These are phyloP conservation scores for Temnothorax nylanderi DNA, from an alignment of 1,140 invertebrate genomes.

Conservation along the genomic window DNA sequence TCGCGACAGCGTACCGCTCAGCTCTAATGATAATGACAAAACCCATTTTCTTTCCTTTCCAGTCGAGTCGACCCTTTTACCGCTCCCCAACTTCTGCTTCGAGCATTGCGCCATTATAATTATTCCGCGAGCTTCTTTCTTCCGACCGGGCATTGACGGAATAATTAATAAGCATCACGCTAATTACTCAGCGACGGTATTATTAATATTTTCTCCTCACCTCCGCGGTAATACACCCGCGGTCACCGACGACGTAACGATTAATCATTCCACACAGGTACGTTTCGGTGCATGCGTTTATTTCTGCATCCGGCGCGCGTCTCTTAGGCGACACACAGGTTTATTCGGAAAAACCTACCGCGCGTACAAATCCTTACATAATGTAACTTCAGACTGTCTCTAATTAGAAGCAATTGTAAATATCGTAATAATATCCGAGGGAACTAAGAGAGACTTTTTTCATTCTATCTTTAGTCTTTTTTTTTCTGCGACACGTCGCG, in stretches of 20 bases:
- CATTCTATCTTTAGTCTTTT: conserved; percentile 1
- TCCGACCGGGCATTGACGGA: conserved; percentile 49
- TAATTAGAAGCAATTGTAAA: conserved; percentile 8
- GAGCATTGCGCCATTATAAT: conserved; percentile 45
- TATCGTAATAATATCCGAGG: background rate
- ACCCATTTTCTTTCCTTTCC: conserved; percentile 53
- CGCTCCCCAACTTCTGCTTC: conserved; percentile 22
- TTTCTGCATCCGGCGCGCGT: background rate
- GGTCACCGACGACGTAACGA: conserved; percentile 24
- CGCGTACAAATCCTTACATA: background rate
- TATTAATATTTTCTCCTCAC: conserved; percentile 56
- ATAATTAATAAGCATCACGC: conserved; percentile 60
- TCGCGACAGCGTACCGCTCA: conserved; percentile 15
- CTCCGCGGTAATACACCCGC: conserved; percentile 39
- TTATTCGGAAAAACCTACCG: background rate
- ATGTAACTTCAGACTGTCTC: background rate
- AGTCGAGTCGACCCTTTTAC: conserved; percentile 42
- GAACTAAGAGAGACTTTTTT: background rate
- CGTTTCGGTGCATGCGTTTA: background rate
- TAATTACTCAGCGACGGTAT: conserved; percentile 54
- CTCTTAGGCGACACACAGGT: background rate
- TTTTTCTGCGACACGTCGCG: background rate
- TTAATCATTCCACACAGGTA: conserved; percentile 45
- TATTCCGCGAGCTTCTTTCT: conserved; percentile 42
- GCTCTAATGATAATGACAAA: conserved; percentile 53